Evolutionary conservation across 2,888 invertebrate species (phyloP), one percentile per base, ranked within the genome.

Genomic region (Gnatocerus cornutus): DNA sequence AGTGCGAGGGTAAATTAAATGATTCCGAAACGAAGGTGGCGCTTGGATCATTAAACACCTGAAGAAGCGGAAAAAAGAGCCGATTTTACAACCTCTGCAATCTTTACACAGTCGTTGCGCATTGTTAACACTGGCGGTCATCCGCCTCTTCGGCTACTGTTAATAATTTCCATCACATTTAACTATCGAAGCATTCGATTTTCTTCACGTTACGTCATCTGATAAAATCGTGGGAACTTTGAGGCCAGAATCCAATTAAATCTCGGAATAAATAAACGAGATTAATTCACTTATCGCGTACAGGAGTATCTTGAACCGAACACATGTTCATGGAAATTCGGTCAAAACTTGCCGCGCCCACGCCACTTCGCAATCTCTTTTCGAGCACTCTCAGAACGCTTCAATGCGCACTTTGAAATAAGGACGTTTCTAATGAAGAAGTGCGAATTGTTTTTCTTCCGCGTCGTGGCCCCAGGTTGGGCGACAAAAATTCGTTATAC

Each of bases 251-350:
- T 61, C 50, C 48, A 61, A 64, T 64, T 55, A 53, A 63, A 50
- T 14, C 48, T 16, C 27, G 16, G 52, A 64, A 64, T 55, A 64
- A 64, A 64, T 41, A 58, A 45, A 41, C 29, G 64, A 64, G 53
- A 53, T 64, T 53, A 53, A 53, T 64, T 64, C 53, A 64, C 52
- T 64, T 53, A 64, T 53, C 53, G 29, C 43, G 45, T 64, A 64
- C 64, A 55, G 45, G 33, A 50, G 48, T 48, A 61, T 48, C 33
- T 13, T 14, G 16, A 14, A 30, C 8, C 21, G 45, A 45, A 64
- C 64, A 64, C 30, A 13, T 64, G 64, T 55, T 64, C 30, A 64
- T 64, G 55, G 41, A 64, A 64, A 55, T 55, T 64, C 16, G 48
- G 39, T 7, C 61, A 37, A 61, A 61, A 61, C 48, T 61, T 7